Conservation (phyloP, 2,888 invertebrate genomes). For the Tricholauxania praeusta region DNA sequence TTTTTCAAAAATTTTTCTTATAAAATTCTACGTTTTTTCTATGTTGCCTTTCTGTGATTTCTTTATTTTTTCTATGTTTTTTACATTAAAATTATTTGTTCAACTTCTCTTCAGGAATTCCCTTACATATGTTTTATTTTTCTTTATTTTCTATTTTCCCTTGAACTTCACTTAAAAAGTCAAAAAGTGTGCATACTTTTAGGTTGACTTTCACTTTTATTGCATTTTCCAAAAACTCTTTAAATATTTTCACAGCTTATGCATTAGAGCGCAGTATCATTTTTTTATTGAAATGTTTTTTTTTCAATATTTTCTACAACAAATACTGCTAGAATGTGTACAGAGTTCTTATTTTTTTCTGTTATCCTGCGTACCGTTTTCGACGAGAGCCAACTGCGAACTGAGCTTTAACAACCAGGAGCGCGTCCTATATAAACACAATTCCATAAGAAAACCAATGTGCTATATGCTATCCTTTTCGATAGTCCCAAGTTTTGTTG, state of each 20-base stretch:
- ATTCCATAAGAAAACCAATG: background rate
- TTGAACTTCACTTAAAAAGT: too few relatives aligned
- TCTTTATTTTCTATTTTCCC: background rate
- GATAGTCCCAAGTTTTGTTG: background rate
- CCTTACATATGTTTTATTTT: conserved; percentile 25
- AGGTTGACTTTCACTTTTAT: too few relatives aligned
- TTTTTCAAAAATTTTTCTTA: conserved; percentile 20
- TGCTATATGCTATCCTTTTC: background rate
- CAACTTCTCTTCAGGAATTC: conserved; percentile 7
- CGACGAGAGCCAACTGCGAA: conserved; percentile 63
- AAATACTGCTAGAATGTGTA: conserved; percentile 21
- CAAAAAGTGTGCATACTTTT: too few relatives aligned
- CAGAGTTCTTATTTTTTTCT: conserved; percentile 25
- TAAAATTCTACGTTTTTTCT: background rate
- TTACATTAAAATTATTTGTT: conserved; percentile 34
- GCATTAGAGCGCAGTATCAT: background rate
- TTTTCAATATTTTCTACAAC: conserved; percentile 29
- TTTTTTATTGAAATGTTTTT: conserved; percentile 1
- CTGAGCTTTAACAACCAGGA: conserved; percentile 58
- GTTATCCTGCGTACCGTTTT: conserved; percentile 53
- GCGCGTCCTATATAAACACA: conserved; percentile 28
- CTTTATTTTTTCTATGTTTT: conserved; percentile 29
- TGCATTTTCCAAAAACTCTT: too few relatives aligned
- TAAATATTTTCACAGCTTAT: background rate
- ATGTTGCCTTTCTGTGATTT: conserved; percentile 27